Base-by-base conservation (phyloP, 2,888 invertebrate genomes). In the Rotaria socialis region DNA sequence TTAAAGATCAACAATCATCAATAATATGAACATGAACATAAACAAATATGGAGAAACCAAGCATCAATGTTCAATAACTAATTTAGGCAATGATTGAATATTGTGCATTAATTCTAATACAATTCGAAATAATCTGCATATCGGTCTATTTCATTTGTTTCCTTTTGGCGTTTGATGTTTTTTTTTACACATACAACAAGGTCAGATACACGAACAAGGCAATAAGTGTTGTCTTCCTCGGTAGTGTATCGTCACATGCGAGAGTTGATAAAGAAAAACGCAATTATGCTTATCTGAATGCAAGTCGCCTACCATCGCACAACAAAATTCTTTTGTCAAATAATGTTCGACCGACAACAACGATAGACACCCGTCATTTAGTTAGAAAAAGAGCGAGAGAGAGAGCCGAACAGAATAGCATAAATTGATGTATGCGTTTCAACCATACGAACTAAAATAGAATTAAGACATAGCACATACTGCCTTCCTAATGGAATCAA, bases 271-370 rank as follows among this genome's bases (percentile, higher is more conserved):
- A 67, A 67, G 67, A 67, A 27, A 41, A 67, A 35, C 58, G 67
- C 67, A 67, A 67, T 67, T 67, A 27, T 67, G 19, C 35, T 41
- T 67, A 67, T 67, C 27, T 16, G 35, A 67, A 67, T 19, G 35
- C 35, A 41, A 67, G 27, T 67, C 67, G 35, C 19, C 11, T n/a
- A 35, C 35, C 16, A 35, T 67, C 67, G 67, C 67, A 41, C 67
- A 67, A 67, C 67, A 67, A 67, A 67, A 41, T 35, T 67, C 67
- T 67, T 67, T 67, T 67, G 67, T 67, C 35, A 67, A 67, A 67
- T 67, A 35, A 67, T 35, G 67, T 67, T 67, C 67, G 35, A 41
- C 7, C 67, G 16, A 14, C 35, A 67, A 41, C 35, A 35, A 67
- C 35, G 35, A 35, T 19, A 35, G 35, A 14, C 19, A 67, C 35